These are phyloP conservation scores for Danaus chrysippus DNA, from an alignment of 2,888 invertebrate species.

Conservation along the genomic window DNA sequence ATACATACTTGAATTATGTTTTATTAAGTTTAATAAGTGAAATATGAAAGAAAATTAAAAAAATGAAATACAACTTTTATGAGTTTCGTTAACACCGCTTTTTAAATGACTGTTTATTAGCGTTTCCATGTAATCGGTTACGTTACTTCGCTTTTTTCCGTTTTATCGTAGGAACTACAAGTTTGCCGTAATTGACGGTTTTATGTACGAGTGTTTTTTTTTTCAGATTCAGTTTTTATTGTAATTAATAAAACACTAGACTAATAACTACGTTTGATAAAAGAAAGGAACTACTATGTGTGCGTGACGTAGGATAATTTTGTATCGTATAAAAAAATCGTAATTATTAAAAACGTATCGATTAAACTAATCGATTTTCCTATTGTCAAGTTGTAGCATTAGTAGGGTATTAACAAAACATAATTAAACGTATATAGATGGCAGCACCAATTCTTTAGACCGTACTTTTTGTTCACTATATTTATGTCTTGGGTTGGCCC, in stretches of 20 bases:
- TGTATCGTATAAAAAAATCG: constrained; percentile 18
- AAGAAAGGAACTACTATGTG: not conserved
- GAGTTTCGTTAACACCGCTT: not conserved
- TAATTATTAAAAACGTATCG: constrained; percentile 20
- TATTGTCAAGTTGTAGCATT: constrained; percentile 16
- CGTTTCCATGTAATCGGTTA: not conserved
- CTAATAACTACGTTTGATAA: not conserved
- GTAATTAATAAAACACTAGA: constrained; percentile 3
- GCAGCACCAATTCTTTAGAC: too few species aligned
- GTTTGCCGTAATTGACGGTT: not conserved
- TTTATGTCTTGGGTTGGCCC: too few species aligned
- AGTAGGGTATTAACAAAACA: too few species aligned
- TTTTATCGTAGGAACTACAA: not conserved
- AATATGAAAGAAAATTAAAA: too few species aligned
- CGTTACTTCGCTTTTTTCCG: not conserved
- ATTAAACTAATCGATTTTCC: constrained; percentile 17
- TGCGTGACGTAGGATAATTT: constrained; percentile 15
- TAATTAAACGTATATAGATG: too few species aligned
- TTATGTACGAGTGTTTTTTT: not conserved
- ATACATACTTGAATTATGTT: too few species aligned
- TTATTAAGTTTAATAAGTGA: too few species aligned
- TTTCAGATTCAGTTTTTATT: not conserved
- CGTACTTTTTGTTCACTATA: too few species aligned
- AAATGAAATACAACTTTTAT: too few species aligned
- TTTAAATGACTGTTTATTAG: constrained; percentile 2